Conservation (phyloP, 2,888 invertebrate species). For the Eupeodes latifasciatus region DNA sequence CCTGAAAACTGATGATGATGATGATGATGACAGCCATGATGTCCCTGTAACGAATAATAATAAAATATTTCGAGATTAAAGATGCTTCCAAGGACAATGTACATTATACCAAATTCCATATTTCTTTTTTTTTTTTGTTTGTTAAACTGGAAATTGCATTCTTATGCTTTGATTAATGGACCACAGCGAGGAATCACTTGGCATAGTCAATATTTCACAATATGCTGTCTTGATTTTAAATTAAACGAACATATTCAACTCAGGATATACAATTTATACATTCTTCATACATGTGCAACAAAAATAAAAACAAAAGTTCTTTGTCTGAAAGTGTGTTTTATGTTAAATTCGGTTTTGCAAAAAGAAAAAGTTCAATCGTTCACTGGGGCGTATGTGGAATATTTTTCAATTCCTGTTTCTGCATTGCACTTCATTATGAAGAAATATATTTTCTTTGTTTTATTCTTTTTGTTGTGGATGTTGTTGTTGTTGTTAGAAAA, state of each 20-base stretch:
- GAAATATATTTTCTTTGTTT: constrained; percentile 24
- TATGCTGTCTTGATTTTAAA: constrained; percentile 9
- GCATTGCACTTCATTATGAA: constrained; percentile 58
- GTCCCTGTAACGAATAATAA: constrained; percentile 38
- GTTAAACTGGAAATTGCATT: constrained; percentile 4
- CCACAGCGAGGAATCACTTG: constrained; percentile 10
- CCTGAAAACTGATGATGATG: constrained; percentile 42
- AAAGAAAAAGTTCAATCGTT: constrained; percentile 30
- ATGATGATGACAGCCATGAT: constrained; percentile 46
- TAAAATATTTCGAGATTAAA: constrained; percentile 33
- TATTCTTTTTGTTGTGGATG: neutral
- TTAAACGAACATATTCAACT: neutral
- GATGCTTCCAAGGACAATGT: constrained; percentile 50
- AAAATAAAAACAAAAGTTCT: constrained; percentile 9
- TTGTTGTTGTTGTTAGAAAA: constrained; percentile 1
- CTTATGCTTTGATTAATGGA: constrained; percentile 37
- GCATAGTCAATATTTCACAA: constrained; percentile 24
- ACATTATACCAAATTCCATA: neutral
- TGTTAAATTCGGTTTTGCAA: constrained; percentile 32
- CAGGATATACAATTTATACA: no score
- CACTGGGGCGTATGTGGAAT: constrained; percentile 63
- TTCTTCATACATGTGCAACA: constrained; percentile 35
- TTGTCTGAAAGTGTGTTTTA: neutral
- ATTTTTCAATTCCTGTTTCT: constrained; percentile 19
- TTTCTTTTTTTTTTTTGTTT: neutral